Evolutionary conservation across 2,888 invertebrate genomes (phyloP), one percentile per base, ranked within the genome.

Genomic region (Agrilus cyanescens): DNA sequence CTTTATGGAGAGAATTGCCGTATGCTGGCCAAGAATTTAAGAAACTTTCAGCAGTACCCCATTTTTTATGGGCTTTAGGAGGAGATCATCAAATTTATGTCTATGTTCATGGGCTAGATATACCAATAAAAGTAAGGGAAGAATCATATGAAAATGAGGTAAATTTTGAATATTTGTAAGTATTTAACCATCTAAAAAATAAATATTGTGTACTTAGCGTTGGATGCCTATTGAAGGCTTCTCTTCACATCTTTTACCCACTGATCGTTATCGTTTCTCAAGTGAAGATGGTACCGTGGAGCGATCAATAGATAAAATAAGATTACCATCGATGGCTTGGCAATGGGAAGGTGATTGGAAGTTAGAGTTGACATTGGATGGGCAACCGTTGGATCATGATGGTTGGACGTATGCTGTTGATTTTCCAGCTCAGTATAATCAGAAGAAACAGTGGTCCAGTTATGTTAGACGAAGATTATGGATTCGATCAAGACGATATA

Each of bases 321-420:
- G 85, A 48, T 67, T 94, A 37, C 94, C 94, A 5, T 91, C 93
- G 1, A 85, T 89, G 80, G 89, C 90, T 12, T 95, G 94, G 94
- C 85, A 89, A 58, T 95, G 94, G 94, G 94, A 95, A 69, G 87
- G 87, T 3, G 89, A 90, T 52, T 94, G 94, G 93, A 82, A 85
- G 55, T 70, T 89, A 43, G 89, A 90, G 60, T 73, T 86, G 14
- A 83, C 84, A 4, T 69, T 87, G 53, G 84, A 88, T 62, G 91
- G 91, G 3, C 85, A 90, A 57, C 84, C 88, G 3, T 69, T 93
- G 46, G 87, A 87, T 57, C 85, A 88, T 62, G 87, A 91, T 71
- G 91, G 91, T 12, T 94, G 93, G 93, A 86, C 85, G 41, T 94
- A 93, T 69, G 90, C 93, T 30, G 74, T 91, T 30, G 91, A 94